Conservation (phyloP, 2,888 invertebrate species). For the Cataglyphis rosenhaueri region DNA sequence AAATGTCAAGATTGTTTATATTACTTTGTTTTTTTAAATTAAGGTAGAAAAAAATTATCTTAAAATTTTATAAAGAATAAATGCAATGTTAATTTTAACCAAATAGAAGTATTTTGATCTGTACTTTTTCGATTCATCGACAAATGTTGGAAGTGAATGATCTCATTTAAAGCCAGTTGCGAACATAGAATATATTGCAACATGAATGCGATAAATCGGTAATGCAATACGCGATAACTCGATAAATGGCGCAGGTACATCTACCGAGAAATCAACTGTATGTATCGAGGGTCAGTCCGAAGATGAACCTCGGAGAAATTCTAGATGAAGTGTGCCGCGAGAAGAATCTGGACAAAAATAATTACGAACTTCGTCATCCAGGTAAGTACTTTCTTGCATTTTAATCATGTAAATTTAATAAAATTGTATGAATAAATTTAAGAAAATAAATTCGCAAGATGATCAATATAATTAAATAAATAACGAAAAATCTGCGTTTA, state of each 20-base stretch:
- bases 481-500: neutral
- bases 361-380: conserved; percentile 93
- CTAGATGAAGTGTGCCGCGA: conserved; percentile 91
- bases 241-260: conserved; percentile 87
- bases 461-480: neutral
- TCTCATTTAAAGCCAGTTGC: conserved; percentile 6
- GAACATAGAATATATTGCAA: neutral
- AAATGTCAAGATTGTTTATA: neutral
- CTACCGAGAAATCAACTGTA: conserved; percentile 93
- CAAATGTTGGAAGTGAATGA: conserved; percentile 2
- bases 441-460: neutral
- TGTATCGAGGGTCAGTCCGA: conserved; percentile 91
- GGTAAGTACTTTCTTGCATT: conserved; percentile 85
- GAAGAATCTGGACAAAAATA: conserved; percentile 90
- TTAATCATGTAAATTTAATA: neutral
- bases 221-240: conserved; percentile 37
- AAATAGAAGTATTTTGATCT: conserved; percentile 3
- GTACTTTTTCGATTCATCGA: conserved; percentile 3
- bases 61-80: neutral
- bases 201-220: neutral
- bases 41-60: neutral
- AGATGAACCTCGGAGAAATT: conserved; percentile 89
- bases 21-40: neutral
- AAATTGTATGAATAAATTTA: neutral
- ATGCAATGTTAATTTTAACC: neutral